phyloP scores from a whole-genome alignment of 2,797 vertebrate species.

The Epinephelus awoara region DNA sequence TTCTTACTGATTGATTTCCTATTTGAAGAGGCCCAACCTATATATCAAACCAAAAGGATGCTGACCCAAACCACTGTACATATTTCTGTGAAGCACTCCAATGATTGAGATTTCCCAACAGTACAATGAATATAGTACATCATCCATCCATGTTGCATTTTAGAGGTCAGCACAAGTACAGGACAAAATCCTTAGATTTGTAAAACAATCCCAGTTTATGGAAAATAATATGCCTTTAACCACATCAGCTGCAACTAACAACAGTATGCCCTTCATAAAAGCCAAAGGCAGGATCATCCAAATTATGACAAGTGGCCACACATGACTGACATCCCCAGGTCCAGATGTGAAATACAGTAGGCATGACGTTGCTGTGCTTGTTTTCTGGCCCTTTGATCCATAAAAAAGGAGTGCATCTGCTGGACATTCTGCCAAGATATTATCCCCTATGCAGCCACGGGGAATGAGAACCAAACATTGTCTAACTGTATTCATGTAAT shows the following conservation, averaged over 20 bases:
- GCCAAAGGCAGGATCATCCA: slow-evolving; percentile 32
- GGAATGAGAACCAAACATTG: slow-evolving; percentile 54
- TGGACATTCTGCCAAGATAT: slow-evolving; percentile 46
- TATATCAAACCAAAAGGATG: slow-evolving; percentile 39
- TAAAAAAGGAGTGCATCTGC: slow-evolving; percentile 66
- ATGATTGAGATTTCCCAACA: slow-evolving; percentile 48
- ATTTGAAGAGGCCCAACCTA: slow-evolving; percentile 24
- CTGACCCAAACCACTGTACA: slow-evolving; percentile 26
- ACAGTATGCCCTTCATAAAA: slow-evolving; percentile 38
- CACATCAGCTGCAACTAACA: slow-evolving; percentile 34
- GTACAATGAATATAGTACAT: slow-evolving; percentile 48
- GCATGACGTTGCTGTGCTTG: slow-evolving; percentile 26
- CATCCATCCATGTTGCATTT: slow-evolving; percentile 39
- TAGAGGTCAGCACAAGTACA: slow-evolving; percentile 41
- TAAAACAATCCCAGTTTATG: slow-evolving; percentile 40
- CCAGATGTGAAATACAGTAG: slow-evolving; percentile 69
- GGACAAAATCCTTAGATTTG: slow-evolving; percentile 40
- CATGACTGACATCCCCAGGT: slow-evolving; percentile 44
- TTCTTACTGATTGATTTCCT: slow-evolving; percentile 37
- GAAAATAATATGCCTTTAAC: slow-evolving; percentile 44
- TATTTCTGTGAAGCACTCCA: slow-evolving; percentile 33
- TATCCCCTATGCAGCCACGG: slow-evolving; percentile 14
- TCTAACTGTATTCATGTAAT: slow-evolving; percentile 43
- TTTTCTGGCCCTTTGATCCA: slow-evolving; percentile 69
- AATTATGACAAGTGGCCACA: slow-evolving; percentile 41